These are phyloP conservation scores for Drosophila santomea DNA, from an alignment of 1,140 invertebrate species.

Conservation along the genomic window DNA sequence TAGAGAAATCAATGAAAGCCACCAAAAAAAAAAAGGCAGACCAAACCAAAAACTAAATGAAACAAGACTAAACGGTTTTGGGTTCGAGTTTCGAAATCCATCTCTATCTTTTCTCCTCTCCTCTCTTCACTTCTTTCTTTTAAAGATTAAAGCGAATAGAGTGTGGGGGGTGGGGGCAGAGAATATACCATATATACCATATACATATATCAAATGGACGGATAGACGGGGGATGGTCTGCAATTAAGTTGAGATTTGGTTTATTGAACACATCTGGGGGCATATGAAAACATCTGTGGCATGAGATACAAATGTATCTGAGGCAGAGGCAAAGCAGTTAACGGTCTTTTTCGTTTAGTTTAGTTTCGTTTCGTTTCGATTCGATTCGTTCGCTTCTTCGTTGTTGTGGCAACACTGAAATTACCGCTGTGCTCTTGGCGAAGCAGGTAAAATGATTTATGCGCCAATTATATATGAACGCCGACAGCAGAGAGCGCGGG, in stretches of 20 bases:
- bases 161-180: not conserved
- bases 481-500: conserved; percentile 54
- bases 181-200: not conserved
- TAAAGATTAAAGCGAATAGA: conserved; percentile 14
- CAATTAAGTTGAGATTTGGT: conserved; percentile 57
- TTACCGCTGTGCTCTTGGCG: conserved; percentile 67
- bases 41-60: conserved; percentile 14
- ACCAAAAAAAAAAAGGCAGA: conserved; percentile 14
- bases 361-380: not conserved
- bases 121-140: conserved; percentile 17
- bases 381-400: not conserved
- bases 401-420: conserved; percentile 64
- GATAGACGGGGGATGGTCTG: conserved; percentile 27
- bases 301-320: conserved; percentile 42
- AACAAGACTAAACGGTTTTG: conserved; percentile 70
- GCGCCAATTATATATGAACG: conserved; percentile 69
- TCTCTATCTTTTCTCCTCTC: conserved; percentile 34
- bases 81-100: conserved; percentile 11
- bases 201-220: too few relatives aligned
- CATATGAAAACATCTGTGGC: conserved; percentile 28
- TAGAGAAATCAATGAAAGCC: conserved; percentile 81
- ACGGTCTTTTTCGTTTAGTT: conserved; percentile 40
- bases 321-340: conserved; percentile 70
- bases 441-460: conserved; percentile 76
- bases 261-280: conserved; percentile 68